These are phyloP conservation scores for Neosilurus mollespiculum DNA, from an alignment of 2,797 vertebrate genomes.

Conservation along the genomic window DNA sequence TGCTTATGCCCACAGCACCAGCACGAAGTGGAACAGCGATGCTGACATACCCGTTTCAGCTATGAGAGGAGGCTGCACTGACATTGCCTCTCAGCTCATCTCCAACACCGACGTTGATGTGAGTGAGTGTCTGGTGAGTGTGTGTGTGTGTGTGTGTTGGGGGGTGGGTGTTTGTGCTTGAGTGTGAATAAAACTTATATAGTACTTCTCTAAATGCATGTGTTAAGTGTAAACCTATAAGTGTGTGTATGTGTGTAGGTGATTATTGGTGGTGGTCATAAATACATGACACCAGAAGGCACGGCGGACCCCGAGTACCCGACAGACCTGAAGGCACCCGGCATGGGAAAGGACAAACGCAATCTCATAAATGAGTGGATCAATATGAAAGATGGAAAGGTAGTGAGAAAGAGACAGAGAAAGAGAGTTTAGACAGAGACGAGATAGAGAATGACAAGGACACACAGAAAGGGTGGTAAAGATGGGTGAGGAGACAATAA, in stretches of 20 bases:
- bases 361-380: constrained; percentile 75
- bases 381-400: constrained; percentile 70
- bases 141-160: not conserved
- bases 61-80: constrained; percentile 66
- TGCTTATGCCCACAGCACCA: constrained; percentile 75
- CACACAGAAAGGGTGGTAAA: not conserved
- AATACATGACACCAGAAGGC: constrained; percentile 76
- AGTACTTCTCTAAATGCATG: not conserved
- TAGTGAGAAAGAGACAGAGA: constrained; percentile 30
- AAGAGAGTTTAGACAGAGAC: not conserved
- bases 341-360: constrained; percentile 68
- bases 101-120: constrained; percentile 72
- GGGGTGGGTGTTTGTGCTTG: not conserved
- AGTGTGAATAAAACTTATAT: not conserved
- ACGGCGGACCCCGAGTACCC: constrained; percentile 76
- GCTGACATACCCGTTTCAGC: constrained; percentile 67
- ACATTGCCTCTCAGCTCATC: constrained; percentile 75
- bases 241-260: constrained; percentile 62
- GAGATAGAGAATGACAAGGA: not conserved
- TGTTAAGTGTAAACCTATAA: not conserved
- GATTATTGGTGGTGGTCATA: constrained; percentile 77
- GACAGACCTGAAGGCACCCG: constrained; percentile 54
- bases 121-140: constrained; percentile 6
- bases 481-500: not conserved
- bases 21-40: constrained; percentile 77